phyloP scores from a whole-genome alignment of 2,797 vertebrate genomes.

The Falco berigora region DNA sequence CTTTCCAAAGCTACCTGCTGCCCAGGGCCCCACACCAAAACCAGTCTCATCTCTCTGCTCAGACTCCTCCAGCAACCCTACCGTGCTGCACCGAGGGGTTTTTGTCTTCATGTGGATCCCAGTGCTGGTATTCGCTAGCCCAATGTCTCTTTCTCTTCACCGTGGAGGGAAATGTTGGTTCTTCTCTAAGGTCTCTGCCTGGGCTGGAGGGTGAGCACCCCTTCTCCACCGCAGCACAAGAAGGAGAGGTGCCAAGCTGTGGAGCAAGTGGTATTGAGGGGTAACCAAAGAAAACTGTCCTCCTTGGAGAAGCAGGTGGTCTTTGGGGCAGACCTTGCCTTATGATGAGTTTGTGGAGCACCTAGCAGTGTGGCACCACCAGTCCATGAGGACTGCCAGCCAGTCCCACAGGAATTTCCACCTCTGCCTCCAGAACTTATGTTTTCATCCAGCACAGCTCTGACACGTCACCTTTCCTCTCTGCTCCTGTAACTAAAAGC shows the following conservation, averaged over 20 bases:
- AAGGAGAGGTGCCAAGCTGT: not conserved
- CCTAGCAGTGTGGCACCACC: not conserved
- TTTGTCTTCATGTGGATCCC: not conserved
- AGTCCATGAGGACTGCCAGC: not conserved
- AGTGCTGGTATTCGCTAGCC: rapidly evolving
- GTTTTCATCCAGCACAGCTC: not conserved
- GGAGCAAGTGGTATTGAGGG: not conserved
- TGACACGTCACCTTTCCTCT: not conserved
- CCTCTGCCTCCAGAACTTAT: not conserved
- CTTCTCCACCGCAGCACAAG: not conserved
- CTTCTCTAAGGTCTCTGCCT: not conserved
- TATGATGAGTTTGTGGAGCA: not conserved
- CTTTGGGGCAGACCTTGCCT: not conserved
- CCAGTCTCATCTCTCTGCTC: not conserved
- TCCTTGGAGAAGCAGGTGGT: not conserved
- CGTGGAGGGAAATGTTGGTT: not conserved
- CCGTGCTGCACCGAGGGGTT: rapidly evolving
- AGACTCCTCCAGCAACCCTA: not conserved
- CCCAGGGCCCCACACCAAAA: not conserved
- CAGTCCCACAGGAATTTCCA: not conserved
- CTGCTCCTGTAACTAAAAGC: not conserved
- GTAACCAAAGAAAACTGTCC: not conserved
- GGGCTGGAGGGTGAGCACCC: not conserved
- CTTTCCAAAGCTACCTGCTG: not conserved
- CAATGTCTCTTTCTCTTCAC: rapidly evolving